Conservation (phyloP, 2,113 vertebrate species). For the Cottus gobio region DNA sequence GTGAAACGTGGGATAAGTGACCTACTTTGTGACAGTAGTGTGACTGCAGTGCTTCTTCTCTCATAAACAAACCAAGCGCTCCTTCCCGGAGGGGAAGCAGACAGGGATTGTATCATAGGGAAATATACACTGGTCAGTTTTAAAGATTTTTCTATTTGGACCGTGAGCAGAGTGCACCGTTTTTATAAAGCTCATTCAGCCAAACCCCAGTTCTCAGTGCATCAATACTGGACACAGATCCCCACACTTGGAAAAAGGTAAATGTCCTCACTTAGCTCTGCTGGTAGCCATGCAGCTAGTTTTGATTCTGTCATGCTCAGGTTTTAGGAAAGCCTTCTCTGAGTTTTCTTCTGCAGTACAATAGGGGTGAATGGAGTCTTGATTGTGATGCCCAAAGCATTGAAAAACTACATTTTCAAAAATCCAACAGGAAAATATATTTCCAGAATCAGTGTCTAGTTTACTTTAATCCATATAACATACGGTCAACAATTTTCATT, state of each 20-base stretch:
- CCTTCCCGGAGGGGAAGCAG: slow-evolving; percentile 33
- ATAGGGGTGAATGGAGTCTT: too few species aligned
- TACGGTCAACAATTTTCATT: not conserved
- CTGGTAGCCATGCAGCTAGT: not conserved
- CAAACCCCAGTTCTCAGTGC: not conserved
- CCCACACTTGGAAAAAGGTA: not conserved
- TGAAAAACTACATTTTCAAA: too few species aligned
- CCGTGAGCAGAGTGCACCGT: not conserved
- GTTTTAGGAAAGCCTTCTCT: not conserved
- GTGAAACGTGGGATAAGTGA: slow-evolving; percentile 71
- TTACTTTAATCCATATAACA: not conserved
- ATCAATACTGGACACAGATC: not conserved
- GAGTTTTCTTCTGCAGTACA: not conserved
- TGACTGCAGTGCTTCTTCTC: slow-evolving; percentile 57
- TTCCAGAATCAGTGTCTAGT: not conserved
- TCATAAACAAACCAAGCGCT: slow-evolving; percentile 59
- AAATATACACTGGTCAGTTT: slow-evolving; percentile 27
- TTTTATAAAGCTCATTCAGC: not conserved
- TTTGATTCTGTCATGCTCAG: not conserved
- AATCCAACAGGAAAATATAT: not conserved
- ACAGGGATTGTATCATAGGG: slow-evolving; percentile 5
- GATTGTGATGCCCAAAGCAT: too few species aligned
- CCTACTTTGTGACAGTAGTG: slow-evolving; percentile 73
- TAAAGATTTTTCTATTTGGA: slow-evolving; percentile 16
- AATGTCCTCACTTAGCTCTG: not conserved